Base-by-base conservation (phyloP, 2,797 vertebrate species). In the Crocidura indochinensis region DNA sequence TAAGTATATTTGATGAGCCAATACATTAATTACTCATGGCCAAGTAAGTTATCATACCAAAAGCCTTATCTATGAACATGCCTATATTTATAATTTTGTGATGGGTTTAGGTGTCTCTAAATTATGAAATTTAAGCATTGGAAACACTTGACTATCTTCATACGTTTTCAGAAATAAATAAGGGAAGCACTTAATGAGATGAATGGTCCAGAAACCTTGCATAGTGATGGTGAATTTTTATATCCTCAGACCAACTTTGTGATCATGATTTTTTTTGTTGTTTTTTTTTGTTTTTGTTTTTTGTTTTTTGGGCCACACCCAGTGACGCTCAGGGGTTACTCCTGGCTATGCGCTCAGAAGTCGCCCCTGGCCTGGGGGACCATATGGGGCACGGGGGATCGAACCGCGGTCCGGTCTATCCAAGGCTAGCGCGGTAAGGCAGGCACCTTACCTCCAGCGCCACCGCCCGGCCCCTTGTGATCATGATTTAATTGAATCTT, bases 401-500 rank as follows among this genome's bases (percentile, higher is more conserved):
- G n/a, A n/a, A n/a, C n/a, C n/a, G n/a, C n/a, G n/a, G n/a, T n/a
- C n/a, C n/a, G n/a, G n/a, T n/a, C n/a, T n/a, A n/a, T n/a, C n/a
- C n/a, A n/a, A n/a, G n/a, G n/a, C n/a, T n/a, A n/a, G n/a, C n/a
- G n/a, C n/a, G n/a, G n/a, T n/a, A n/a, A n/a, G n/a, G n/a, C n/a
- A n/a, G n/a, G n/a, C n/a, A n/a, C n/a, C n/a, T n/a, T n/a, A n/a
- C n/a, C n/a, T n/a, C n/a, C n/a, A n/a, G n/a, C n/a, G n/a, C n/a
- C n/a, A n/a, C n/a, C n/a, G n/a, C n/a, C n/a, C n/a, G n/a, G n/a
- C n/a, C n/a, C n/a, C n/a, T 7, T 67, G 24, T 8, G 15, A 71
- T 49, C 6, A 12, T 47, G 29, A 47, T 27, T 83, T 85, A 69
- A 84, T 72, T 19, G 3, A 84, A n/a, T 80, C 46, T 91, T 68